These are phyloP conservation scores for Trichonephila clavipes DNA, from an alignment of 1,140 invertebrate genomes.

Conservation along the genomic window DNA sequence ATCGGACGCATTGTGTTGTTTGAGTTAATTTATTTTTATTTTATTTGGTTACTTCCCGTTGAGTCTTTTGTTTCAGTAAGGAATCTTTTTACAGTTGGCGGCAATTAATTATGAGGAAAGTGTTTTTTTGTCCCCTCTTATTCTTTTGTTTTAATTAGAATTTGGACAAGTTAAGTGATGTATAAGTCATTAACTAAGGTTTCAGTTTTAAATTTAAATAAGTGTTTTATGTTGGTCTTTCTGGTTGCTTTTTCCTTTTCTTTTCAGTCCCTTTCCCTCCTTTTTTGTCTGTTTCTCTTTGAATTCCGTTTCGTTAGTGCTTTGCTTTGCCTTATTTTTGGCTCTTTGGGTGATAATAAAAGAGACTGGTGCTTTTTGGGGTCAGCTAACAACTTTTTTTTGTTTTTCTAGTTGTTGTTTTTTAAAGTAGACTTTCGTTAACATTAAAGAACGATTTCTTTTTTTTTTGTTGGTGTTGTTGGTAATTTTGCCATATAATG, in stretches of 20 bases:
- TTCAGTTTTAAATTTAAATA: constrained; percentile 70
- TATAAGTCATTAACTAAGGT: constrained; percentile 72
- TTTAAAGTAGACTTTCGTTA: background rate
- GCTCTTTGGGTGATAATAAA: constrained; percentile 20
- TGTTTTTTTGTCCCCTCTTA: constrained; percentile 42
- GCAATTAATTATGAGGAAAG: constrained; percentile 68
- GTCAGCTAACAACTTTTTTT: constrained; percentile 5
- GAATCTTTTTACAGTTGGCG: constrained; percentile 63
- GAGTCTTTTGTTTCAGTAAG: constrained; percentile 54
- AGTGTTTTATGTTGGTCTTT: constrained; percentile 64
- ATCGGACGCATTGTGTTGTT: constrained; percentile 43
- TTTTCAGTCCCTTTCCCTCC: background rate
- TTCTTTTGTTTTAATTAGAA: constrained; percentile 73
- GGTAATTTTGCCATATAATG: background rate
- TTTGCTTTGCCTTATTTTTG: constrained; percentile 16
- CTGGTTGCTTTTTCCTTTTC: constrained; percentile 15
- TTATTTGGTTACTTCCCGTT: constrained; percentile 46
- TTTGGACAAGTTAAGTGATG: constrained; percentile 74
- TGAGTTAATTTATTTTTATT: constrained; percentile 70
- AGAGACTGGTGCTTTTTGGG: constrained; percentile 38
- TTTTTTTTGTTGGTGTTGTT: background rate
- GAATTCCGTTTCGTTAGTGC: background rate
- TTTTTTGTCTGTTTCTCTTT: background rate
- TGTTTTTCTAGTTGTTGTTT: background rate
- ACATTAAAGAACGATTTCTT: background rate